A percentile compares a stretch with the other conserved stretches of the same genome.
These are phyloP conservation scores for Xenopus borealis DNA, from an alignment of 2,113 vertebrate genomes.

Conservation along the genomic window DNA sequence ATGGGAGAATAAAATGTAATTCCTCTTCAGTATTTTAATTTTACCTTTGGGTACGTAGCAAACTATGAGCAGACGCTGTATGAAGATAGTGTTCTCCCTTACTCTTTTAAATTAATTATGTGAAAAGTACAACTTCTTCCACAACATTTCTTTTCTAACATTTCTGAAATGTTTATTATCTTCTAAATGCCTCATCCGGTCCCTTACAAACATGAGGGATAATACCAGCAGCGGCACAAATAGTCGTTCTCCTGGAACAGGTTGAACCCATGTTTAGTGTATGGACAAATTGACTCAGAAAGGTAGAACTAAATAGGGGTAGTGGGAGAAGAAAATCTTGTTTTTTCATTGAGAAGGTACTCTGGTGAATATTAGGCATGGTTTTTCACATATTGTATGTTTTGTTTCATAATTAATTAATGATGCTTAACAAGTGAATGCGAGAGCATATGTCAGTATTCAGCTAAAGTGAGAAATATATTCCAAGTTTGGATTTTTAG, in stretches of 20 bases:
- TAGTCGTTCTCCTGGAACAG: conserved; percentile 1
- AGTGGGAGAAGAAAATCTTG: background rate
- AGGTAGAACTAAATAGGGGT: background rate
- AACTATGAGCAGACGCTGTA: background rate
- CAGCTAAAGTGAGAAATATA: too few species aligned
- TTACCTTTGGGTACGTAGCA: background rate
- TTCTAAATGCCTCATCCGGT: conserved; percentile 23
- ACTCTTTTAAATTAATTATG: conserved; percentile 9
- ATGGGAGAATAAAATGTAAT: background rate
- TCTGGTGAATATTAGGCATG: background rate
- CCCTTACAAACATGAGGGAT: background rate
- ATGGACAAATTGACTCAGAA: background rate
- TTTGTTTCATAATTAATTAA: too few species aligned
- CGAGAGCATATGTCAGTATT: too few species aligned
- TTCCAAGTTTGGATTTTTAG: too few species aligned
- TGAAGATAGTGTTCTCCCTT: background rate
- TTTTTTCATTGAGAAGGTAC: background rate
- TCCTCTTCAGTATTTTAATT: background rate
- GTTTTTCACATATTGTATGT: background rate
- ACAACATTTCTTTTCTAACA: background rate
- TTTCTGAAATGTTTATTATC: conserved; percentile 12
- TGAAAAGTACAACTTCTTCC: background rate
- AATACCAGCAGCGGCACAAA: background rate
- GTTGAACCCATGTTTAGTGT: conserved; percentile 13
- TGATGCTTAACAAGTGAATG: too few species aligned